A percentile compares a stretch with the other conserved stretches of the same genome.
Evolutionary conservation across 64 coral and sea anemone genomes (phyloP).

Genomic region (Acropora tenuis): DNA sequence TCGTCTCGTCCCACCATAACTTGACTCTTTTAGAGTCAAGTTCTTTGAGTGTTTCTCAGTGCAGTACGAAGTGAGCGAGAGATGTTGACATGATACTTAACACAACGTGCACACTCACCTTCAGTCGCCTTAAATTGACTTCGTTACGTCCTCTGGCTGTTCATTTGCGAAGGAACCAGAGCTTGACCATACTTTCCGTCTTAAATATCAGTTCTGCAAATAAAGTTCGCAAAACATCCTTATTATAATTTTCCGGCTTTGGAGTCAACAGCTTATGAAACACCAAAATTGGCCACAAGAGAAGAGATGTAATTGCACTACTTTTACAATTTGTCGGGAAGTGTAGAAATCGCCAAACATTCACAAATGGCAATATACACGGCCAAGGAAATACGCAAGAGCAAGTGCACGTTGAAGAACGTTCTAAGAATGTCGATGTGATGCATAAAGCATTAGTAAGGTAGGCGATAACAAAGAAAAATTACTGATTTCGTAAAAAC

Average conservation of each 20-base stretch:
- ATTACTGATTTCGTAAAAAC: no score
- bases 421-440: no score
- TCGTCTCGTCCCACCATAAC: no score
- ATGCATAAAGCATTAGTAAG: no score
- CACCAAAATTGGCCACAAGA: neutral
- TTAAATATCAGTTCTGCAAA: neutral
- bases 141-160: neutral
- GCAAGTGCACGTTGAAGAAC: no score
- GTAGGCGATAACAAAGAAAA: no score
- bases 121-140: neutral
- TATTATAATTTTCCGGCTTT: neutral
- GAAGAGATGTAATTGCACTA: neutral
- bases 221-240: neutral
- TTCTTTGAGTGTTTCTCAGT: no score
- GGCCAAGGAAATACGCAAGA: neutral
- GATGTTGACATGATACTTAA: no score
- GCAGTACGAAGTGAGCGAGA: no score
- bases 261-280: neutral
- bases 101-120: neutral
- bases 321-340: no score
- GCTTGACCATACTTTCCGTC: neutral
- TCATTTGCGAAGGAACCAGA: neutral
- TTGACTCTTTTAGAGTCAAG: no score
- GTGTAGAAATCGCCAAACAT: neutral
- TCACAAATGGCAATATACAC: neutral